Evolutionary conservation across 2,888 invertebrate genomes (phyloP).

Genomic region (Esperia sulphurella): DNA sequence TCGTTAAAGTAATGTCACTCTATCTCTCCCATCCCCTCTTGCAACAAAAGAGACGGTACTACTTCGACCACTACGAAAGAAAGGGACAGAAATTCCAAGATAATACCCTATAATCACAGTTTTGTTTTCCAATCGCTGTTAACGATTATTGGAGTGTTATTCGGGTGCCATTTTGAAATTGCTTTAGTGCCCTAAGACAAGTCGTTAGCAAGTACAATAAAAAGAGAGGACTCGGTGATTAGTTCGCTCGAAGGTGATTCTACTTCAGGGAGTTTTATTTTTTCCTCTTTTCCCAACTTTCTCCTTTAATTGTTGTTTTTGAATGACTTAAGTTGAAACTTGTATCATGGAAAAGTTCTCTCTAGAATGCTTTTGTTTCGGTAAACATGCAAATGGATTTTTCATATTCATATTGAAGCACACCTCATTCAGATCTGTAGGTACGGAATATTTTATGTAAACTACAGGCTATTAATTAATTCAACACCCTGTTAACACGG

Average conservation of each 20-base stretch:
- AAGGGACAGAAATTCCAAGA: constrained; percentile 45
- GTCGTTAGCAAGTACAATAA: constrained; percentile 74
- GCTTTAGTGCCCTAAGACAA: constrained; percentile 70
- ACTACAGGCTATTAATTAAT: constrained; percentile 23
- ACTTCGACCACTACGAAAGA: constrained; percentile 31
- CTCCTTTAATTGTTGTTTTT: neutral
- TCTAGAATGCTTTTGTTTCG: neutral
- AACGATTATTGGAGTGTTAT: constrained; percentile 84
- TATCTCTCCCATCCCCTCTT: constrained; percentile 61
- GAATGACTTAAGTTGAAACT: neutral
- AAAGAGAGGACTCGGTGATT: constrained; percentile 54
- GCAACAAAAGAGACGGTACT: constrained; percentile 48
- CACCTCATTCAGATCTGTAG: neutral
- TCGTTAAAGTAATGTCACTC: constrained; percentile 77
- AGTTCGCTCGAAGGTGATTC: constrained; percentile 33
- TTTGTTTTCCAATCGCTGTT: constrained; percentile 83
- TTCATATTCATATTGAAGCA: neutral
- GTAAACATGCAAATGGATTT: neutral
- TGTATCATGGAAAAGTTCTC: neutral
- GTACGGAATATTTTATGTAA: constrained; percentile 19
- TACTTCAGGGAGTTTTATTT: constrained; percentile 9
- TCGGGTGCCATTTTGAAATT: constrained; percentile 75
- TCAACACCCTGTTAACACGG: constrained; percentile 24
- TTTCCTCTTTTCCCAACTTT: constrained; percentile 1
- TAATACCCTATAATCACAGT: constrained; percentile 82